These are phyloP conservation scores for Smittia sp. DNA, from an alignment of 2,888 invertebrate species.

Conservation along the genomic window DNA sequence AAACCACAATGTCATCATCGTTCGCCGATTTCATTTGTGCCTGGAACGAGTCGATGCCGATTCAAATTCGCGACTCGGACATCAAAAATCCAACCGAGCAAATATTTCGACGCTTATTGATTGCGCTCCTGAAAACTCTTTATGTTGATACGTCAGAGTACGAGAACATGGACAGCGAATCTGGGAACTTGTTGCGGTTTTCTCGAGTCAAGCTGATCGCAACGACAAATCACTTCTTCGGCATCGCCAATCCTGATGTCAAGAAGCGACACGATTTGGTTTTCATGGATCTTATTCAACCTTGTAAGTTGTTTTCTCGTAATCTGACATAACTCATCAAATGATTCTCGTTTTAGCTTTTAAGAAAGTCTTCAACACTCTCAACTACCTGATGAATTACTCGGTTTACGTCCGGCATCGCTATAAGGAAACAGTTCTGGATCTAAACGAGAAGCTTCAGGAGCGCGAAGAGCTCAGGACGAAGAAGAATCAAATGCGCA, in stretches of 20 bases:
- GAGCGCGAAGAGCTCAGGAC: not conserved
- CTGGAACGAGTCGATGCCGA: not conserved
- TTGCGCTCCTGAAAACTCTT: not conserved
- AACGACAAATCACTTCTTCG: not conserved
- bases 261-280: not conserved
- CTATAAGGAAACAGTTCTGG: not conserved
- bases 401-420: not conserved
- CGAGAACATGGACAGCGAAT: conserved; percentile 11
- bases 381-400: conserved; percentile 17
- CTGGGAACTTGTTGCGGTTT: not conserved
- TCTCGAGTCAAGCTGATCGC: not conserved
- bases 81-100: conserved; percentile 11
- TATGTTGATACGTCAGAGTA: not conserved
- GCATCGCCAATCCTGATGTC: not conserved
- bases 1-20: not conserved
- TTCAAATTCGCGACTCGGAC: conserved; percentile 9
- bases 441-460: not conserved
- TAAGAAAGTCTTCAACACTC: not conserved
- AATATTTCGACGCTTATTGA: not conserved
- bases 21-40: not conserved
- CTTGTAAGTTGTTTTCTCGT: not conserved
- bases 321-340: not conserved
- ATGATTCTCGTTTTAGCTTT: not conserved
- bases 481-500: not conserved
- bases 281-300: not conserved